A percentile compares a stretch with the other conserved stretches of the same genome.
These are phyloP conservation scores for Ceratitis capitata DNA, from an alignment of 1,140 invertebrate genomes.

Conservation along the genomic window DNA sequence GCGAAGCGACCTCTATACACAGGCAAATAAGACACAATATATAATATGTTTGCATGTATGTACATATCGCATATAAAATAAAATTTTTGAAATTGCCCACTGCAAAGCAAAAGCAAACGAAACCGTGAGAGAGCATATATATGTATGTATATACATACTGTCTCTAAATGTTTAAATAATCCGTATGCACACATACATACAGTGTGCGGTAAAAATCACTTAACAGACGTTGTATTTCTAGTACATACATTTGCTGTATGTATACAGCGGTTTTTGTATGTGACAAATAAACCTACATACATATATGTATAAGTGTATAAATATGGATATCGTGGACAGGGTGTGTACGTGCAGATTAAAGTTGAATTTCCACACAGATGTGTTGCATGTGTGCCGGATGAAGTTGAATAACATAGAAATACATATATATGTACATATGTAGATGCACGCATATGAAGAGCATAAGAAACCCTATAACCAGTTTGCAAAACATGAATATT, in stretches of 20 bases:
- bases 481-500: background rate
- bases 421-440: background rate
- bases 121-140: too few species aligned
- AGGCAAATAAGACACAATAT: background rate
- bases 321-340: constrained; percentile 1
- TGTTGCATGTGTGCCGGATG: background rate
- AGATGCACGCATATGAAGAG: background rate
- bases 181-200: background rate
- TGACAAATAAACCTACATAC: too few species aligned
- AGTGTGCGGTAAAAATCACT: background rate
- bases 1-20: background rate
- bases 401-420: background rate
- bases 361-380: background rate
- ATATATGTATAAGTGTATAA: background rate
- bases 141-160: background rate
- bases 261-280: background rate
- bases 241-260: background rate
- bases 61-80: background rate
- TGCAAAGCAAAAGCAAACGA: too few species aligned
- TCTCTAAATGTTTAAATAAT: background rate
- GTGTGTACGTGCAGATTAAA: constrained; percentile 12
- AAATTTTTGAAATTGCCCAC: background rate
- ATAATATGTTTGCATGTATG: background rate
- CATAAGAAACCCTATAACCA: constrained; percentile 25
- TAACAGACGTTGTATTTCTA: background rate